phyloP scores from a whole-genome alignment of 2,797 vertebrate species.

The Muscicapa comitata region DNA sequence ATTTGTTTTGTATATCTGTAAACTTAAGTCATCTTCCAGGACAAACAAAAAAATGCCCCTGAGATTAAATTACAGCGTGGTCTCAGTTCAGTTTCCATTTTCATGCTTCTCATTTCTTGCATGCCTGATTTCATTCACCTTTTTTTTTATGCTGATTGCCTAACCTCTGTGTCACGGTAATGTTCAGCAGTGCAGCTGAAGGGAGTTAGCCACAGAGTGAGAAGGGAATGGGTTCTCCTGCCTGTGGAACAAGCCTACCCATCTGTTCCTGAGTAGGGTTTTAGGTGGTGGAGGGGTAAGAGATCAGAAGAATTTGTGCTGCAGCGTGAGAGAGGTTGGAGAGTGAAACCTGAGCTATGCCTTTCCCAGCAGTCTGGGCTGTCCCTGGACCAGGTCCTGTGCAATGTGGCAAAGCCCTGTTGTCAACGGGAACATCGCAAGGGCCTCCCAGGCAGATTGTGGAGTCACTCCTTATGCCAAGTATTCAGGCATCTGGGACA shows the following conservation, averaged over 20 bases:
- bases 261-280: background rate
- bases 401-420: background rate
- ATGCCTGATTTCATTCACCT: background rate
- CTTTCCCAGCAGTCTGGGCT: background rate
- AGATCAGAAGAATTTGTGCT: background rate
- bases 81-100: background rate
- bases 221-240: background rate
- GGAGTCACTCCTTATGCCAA: background rate
- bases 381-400: background rate
- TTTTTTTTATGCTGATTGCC: background rate
- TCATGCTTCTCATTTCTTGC: background rate
- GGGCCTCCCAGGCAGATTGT: background rate
- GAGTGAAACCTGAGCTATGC: background rate
- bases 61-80: background rate
- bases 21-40: background rate
- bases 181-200: background rate
- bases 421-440: background rate
- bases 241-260: background rate
- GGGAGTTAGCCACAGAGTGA: rapidly evolving
- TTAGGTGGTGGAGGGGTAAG: background rate
- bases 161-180: background rate
- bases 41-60: background rate
- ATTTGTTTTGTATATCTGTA: background rate
- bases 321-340: background rate
- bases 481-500: background rate